phyloP scores from a whole-genome alignment of 2,797 vertebrate species.

The Dermochelys coriacea region DNA sequence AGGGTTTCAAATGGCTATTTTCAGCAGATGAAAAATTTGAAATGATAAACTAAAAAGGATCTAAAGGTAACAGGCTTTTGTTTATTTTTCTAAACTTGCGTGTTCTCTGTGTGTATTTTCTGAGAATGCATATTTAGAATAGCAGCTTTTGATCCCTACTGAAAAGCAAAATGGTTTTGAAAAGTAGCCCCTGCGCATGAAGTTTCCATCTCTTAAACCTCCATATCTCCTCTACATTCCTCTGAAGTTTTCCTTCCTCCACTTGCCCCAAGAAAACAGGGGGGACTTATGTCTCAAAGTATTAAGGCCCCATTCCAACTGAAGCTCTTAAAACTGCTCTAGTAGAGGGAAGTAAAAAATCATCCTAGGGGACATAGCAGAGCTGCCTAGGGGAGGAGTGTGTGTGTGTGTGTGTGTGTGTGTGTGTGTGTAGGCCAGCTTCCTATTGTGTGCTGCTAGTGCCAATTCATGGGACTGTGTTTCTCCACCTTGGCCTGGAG shows the following conservation, averaged over 20 bases:
- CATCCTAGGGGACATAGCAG: neutral
- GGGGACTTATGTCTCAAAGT: neutral
- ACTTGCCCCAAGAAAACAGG: constrained; percentile 37
- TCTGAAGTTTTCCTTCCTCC: constrained; percentile 17
- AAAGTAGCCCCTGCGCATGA: neutral
- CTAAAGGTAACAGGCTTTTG: neutral
- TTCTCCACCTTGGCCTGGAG: constrained; percentile 1
- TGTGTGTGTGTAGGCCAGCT: neutral
- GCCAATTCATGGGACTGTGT: neutral
- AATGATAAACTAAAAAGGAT: constrained; percentile 16
- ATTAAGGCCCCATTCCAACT: neutral
- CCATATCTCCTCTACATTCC: neutral
- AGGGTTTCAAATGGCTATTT: neutral
- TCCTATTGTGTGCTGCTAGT: neutral
- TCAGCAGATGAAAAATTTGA: neutral
- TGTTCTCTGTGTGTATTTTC: neutral
- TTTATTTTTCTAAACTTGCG: neutral
- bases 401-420: neutral
- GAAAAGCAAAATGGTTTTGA: neutral
- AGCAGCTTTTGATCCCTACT: neutral
- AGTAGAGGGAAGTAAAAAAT: neutral
- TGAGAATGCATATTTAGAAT: neutral
- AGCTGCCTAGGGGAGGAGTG: constrained; percentile 11
- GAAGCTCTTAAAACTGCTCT: neutral
- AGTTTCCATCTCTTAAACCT: neutral